Conservation (phyloP, 2,797 vertebrate genomes). For the Lagodon rhomboides region DNA sequence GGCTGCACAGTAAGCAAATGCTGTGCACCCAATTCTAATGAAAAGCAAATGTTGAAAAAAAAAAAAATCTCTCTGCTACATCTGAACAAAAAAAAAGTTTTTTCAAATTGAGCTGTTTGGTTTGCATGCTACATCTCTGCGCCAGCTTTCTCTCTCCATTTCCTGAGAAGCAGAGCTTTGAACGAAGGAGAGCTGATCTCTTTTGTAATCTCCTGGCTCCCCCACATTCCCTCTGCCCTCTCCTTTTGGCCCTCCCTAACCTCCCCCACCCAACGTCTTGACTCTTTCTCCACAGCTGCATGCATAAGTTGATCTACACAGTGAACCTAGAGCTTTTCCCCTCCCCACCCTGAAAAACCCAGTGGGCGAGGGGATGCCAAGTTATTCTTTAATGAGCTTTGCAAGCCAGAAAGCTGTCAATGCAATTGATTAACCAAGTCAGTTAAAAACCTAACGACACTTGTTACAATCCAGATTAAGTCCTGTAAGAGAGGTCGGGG, state of each 20-base stretch:
- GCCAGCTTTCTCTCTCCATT: background rate
- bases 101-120: background rate
- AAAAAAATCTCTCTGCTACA: background rate
- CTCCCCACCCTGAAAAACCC: slow-evolving; percentile 15
- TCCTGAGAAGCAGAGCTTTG: slow-evolving; percentile 41
- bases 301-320: slow-evolving; percentile 29
- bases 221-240: slow-evolving; percentile 29
- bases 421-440: slow-evolving; percentile 22
- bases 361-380: background rate
- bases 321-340: background rate
- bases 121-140: slow-evolving; percentile 1
- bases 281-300: slow-evolving; percentile 50
- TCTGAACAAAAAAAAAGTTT: background rate
- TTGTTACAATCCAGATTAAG: background rate
- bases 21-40: background rate
- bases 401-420: slow-evolving; percentile 11
- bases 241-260: slow-evolving; percentile 15
- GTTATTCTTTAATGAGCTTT: slow-evolving; percentile 44
- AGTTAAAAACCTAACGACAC: slow-evolving; percentile 15
- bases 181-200: slow-evolving; percentile 27
- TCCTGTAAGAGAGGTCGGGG: background rate
- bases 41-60: background rate
- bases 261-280: slow-evolving; percentile 40
- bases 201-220: slow-evolving; percentile 40
- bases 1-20: background rate